Evolutionary conservation across 2,888 invertebrate species (phyloP), one percentile per base, ranked within the genome.

Genomic region (Chorisops tibialis): DNA sequence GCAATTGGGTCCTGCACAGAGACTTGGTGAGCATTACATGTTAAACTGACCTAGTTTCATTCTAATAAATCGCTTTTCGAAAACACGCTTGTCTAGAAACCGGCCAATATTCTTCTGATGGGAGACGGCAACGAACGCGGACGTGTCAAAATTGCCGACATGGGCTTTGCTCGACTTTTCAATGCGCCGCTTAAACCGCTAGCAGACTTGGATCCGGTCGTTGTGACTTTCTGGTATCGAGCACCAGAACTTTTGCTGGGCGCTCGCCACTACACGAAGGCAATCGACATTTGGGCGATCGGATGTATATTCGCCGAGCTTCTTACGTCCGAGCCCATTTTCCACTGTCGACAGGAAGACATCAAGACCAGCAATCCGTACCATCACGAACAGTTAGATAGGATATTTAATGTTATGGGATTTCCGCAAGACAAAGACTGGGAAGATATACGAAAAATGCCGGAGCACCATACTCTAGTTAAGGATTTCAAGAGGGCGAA

Each of bases 371-470:
- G 95, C 73, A 98, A 97, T 81, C 99, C 99, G 0, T 99, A 99
- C 77, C 99, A 99, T 78, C 97, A 97, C 74, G 98, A 99, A 78
- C 99, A 99, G 75, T 79, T 99, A 59, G 97, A 98, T 79, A 84
- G 97, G 74, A 99, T 99, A 80, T 99, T 99, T 78, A 96, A 94
- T 80, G 97, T 99, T 0, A 99, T 99, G 98, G 99, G 99, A 16
- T 99, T 97, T 78, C 97, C 97, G 1, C 86, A 86, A 72, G 95
- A 95, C 73, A 96, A 96, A 78, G 97, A 97, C 73, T 98, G 97
- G 97, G 96, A 97, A 75, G 97, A 98, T 76, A 96, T 98, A 63
- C 88, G 92, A 70, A 96, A 96, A 81, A 99, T 99, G 99, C 99
- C 99, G 0, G 98, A 99, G 76, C 96, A 98, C 83, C 89, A 89